These are phyloP conservation scores for Epizoanthus scotinus DNA, from an alignment of 92 coral and sea anemone genomes.

Conservation along the genomic window DNA sequence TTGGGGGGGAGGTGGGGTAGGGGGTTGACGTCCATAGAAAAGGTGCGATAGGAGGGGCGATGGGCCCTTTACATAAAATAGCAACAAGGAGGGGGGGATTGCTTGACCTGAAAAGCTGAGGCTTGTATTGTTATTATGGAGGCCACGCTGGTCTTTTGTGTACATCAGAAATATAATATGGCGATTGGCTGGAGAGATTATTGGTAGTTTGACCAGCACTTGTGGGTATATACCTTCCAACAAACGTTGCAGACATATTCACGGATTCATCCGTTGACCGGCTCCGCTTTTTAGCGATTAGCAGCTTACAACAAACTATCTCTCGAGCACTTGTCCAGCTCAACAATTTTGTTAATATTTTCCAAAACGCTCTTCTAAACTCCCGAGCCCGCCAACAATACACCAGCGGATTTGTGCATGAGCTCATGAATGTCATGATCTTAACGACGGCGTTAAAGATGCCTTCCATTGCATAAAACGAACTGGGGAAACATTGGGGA, in stretches of 20 bases:
- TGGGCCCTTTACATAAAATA: no score
- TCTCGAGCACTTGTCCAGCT: not conserved
- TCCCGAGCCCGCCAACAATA: constrained; percentile 77
- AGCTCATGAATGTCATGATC: constrained; percentile 74
- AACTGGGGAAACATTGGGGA: constrained; percentile 64
- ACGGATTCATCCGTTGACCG: not conserved
- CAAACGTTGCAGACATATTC: constrained; percentile 15
- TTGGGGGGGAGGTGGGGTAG: no score
- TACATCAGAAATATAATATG: no score
- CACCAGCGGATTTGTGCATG: constrained; percentile 77
- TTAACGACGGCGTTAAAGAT: constrained; percentile 77
- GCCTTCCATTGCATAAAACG: constrained; percentile 61
- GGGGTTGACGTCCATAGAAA: no score
- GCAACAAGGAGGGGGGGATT: no score
- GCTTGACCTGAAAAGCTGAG: no score
- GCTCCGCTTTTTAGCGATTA: not conserved
- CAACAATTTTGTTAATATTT: constrained; percentile 30
- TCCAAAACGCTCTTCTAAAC: constrained; percentile 65
- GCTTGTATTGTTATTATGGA: no score
- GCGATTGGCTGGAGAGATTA: no score
- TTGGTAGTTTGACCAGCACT: not conserved
- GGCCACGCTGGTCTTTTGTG: no score
- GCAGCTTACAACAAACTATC: not conserved
- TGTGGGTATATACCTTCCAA: not conserved
- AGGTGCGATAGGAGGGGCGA: no score